phyloP scores from a whole-genome alignment of 2,888 invertebrate species.

The Leptura quadrifasciata region DNA sequence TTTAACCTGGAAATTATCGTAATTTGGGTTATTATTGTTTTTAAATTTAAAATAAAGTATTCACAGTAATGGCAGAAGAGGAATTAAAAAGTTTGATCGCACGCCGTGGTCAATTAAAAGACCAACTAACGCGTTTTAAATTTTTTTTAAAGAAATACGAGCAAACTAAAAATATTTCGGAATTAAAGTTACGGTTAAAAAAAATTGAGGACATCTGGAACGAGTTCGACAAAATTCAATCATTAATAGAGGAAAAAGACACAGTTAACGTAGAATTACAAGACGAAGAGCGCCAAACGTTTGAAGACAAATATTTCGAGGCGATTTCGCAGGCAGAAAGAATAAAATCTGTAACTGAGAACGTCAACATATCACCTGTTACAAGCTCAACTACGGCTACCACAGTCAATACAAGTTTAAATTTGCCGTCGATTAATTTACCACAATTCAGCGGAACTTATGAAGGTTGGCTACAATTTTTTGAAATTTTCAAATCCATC shows the following conservation, averaged over 20 bases:
- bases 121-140: conserved; percentile 6
- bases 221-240: conserved; percentile 19
- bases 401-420: background rate
- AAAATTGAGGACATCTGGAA: conserved; percentile 6
- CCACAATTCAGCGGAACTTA: conserved; percentile 2
- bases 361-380: background rate
- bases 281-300: background rate
- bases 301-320: conserved; percentile 32
- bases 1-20: too few species aligned
- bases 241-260: conserved; percentile 4
- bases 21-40: too few species aligned
- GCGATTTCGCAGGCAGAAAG: background rate
- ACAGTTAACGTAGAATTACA: background rate
- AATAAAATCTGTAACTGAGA: background rate
- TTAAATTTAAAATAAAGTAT: too few species aligned
- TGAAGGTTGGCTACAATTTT: background rate
- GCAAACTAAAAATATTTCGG: conserved; percentile 3
- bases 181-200: conserved; percentile 21
- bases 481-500: conserved; percentile 4
- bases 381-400: background rate
- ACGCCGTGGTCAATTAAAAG: conserved; percentile 12
- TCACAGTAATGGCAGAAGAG: too few species aligned
- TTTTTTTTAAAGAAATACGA: background rate
- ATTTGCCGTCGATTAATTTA: background rate
- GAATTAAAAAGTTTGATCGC: conserved; percentile 10